phyloP scores from a whole-genome alignment of 37 sponge, comb jelly and placozoan species.

The Lycopodina hypogea region DNA sequence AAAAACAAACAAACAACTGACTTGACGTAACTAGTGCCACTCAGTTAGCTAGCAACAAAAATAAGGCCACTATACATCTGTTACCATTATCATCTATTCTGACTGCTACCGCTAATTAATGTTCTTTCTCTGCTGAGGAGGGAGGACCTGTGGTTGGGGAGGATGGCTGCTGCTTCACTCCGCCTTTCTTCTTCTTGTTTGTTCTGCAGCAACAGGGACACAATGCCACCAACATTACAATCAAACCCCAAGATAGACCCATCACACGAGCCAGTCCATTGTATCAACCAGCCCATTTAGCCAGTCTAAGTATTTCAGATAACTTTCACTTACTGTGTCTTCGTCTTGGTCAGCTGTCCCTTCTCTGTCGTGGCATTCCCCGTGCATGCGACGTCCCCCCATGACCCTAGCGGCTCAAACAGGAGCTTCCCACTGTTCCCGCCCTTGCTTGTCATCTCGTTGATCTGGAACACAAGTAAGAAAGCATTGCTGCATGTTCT shows the following conservation, averaged over 20 bases:
- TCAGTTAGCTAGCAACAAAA: no score
- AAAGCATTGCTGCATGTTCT: neutral
- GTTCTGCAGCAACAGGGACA: neutral
- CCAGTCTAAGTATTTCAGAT: no score
- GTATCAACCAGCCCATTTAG: no score
- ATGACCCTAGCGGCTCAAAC: slow-evolving; percentile 49
- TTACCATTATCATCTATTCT: no score
- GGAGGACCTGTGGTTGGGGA: neutral
- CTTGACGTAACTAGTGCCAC: no score
- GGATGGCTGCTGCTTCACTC: neutral
- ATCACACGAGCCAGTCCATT: neutral
- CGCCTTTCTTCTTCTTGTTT: slow-evolving; percentile 1
- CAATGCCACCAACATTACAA: no score
- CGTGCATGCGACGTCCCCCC: slow-evolving; percentile 60
- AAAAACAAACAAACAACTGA: no score
- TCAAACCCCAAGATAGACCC: no score
- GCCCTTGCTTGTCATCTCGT: slow-evolving; percentile 59
- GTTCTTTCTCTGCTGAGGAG: no score
- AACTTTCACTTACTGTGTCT: slow-evolving; percentile 14
- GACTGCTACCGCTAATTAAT: no score
- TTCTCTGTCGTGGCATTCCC: slow-evolving; percentile 15
- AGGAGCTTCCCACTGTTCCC: slow-evolving; percentile 5
- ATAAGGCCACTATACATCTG: no score
- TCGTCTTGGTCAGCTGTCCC: neutral
- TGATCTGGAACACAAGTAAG: slow-evolving; percentile 31